phyloP scores from a whole-genome alignment of 1,140 invertebrate genomes.

The Stenopsyche tienmushanensis region DNA sequence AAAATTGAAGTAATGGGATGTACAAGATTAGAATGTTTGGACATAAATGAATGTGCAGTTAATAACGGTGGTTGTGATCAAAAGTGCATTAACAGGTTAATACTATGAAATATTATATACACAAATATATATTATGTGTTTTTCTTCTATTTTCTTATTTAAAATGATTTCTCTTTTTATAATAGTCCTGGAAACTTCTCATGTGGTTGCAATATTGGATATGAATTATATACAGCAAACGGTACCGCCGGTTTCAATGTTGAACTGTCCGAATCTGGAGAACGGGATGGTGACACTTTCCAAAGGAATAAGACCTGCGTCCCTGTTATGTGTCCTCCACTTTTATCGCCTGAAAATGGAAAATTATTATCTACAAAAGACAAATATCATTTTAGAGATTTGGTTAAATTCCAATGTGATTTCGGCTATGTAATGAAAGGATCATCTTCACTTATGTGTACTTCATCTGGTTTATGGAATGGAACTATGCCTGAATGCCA shows the following conservation, averaged over 20 bases:
- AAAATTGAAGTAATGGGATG: conserved; percentile 94
- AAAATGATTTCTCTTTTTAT: too few relatives aligned
- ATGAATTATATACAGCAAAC: conserved; percentile 84
- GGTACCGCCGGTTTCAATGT: conserved; percentile 89
- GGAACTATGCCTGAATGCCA: conserved; percentile 89
- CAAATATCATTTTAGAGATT: conserved; percentile 86
- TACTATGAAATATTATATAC: conserved; percentile 18
- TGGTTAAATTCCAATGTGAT: conserved; percentile 90
- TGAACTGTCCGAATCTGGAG: conserved; percentile 80
- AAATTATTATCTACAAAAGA: conserved; percentile 78
- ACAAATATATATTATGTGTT: conserved; percentile 2
- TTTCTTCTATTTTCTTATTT: conserved; percentile 40
- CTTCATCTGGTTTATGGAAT: conserved; percentile 90
- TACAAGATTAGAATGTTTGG: conserved; percentile 83
- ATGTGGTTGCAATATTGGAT: conserved; percentile 91
- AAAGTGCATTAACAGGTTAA: conserved; percentile 83
- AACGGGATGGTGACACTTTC: conserved; percentile 83
- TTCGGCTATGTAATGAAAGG: conserved; percentile 93
- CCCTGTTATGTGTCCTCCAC: conserved; percentile 81
- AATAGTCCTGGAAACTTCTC: conserved; percentile 79
- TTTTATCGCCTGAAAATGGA: conserved; percentile 86
- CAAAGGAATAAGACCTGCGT: conserved; percentile 95
- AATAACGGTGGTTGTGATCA: conserved; percentile 94
- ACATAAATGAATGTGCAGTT: conserved; percentile 88
- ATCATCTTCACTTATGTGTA: conserved; percentile 79